Conservation (phyloP, 37 sponge, comb jelly and placozoan genomes). For the Chondrosia reniformis region DNA sequence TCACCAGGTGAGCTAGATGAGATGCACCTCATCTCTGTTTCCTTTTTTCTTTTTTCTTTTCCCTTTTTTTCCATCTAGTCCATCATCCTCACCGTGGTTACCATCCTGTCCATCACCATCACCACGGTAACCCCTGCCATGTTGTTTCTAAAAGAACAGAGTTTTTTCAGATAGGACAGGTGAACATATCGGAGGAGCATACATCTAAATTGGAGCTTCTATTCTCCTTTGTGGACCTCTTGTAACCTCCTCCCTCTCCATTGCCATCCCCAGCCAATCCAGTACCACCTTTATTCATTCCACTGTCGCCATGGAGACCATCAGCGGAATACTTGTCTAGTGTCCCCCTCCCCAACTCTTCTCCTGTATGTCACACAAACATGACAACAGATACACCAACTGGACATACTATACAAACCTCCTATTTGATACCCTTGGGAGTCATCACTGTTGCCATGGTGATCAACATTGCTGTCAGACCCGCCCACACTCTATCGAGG, state of each 20-base stretch:
- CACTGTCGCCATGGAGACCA: not conserved
- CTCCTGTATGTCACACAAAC: too few relatives aligned
- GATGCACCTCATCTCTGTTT: not conserved
- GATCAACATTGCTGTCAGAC: too few relatives aligned
- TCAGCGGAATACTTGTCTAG: not conserved
- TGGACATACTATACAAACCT: too few relatives aligned
- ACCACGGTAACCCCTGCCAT: not conserved
- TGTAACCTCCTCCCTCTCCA: not conserved
- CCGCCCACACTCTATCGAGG: too few relatives aligned
- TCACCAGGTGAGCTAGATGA: too few relatives aligned
- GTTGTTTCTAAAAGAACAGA: not conserved
- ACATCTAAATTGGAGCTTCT: not conserved
- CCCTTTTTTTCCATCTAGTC: not conserved
- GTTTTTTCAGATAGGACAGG: too few relatives aligned
- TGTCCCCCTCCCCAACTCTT: not conserved
- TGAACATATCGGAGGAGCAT: not conserved
- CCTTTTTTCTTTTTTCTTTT: not conserved
- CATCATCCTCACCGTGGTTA: conserved; percentile 18
- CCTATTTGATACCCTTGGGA: too few relatives aligned
- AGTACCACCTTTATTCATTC: not conserved
- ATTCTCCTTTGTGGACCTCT: not conserved
- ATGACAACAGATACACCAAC: too few relatives aligned
- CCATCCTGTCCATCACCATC: not conserved
- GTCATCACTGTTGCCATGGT: too few relatives aligned
- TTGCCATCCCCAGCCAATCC: not conserved